phyloP scores from a whole-genome alignment of 2,797 vertebrate species.

The Enteromius anoplus region DNA sequence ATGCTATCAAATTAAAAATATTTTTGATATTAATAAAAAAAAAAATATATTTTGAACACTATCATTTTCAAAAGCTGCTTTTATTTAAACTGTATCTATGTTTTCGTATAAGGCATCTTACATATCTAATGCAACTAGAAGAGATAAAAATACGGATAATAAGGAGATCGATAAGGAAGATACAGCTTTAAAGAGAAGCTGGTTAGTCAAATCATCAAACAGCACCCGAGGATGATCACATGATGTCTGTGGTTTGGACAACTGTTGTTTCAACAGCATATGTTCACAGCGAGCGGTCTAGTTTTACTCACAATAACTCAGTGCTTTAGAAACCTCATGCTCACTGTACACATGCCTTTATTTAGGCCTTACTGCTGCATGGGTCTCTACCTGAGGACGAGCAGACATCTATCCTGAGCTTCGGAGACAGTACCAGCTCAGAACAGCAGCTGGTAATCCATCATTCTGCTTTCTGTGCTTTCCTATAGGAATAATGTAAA shows the following conservation, averaged over 20 bases:
- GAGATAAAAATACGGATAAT: not conserved
- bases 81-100: not conserved
- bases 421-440: constrained; percentile 83
- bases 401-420: constrained; percentile 85
- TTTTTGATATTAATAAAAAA: no score
- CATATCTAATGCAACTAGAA: not conserved
- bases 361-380: constrained; percentile 90
- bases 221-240: constrained; percentile 33
- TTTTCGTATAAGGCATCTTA: not conserved
- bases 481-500: constrained; percentile 58
- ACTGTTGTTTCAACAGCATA: constrained; percentile 31
- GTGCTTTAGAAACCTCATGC: not conserved
- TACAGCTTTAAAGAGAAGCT: constrained; percentile 37
- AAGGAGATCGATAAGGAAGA: constrained; percentile 16
- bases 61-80: not conserved
- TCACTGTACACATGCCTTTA: not conserved
- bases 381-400: constrained; percentile 96
- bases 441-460: constrained; percentile 92
- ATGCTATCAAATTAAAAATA: no score
- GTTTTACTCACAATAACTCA: not conserved
- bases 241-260: constrained; percentile 12
- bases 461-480: constrained; percentile 51
- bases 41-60: not conserved
- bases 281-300: constrained; percentile 22
- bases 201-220: constrained; percentile 29